phyloP scores from a whole-genome alignment of 53 echinoderm and acorn worm genomes.

The Glandiceps talaboti region DNA sequence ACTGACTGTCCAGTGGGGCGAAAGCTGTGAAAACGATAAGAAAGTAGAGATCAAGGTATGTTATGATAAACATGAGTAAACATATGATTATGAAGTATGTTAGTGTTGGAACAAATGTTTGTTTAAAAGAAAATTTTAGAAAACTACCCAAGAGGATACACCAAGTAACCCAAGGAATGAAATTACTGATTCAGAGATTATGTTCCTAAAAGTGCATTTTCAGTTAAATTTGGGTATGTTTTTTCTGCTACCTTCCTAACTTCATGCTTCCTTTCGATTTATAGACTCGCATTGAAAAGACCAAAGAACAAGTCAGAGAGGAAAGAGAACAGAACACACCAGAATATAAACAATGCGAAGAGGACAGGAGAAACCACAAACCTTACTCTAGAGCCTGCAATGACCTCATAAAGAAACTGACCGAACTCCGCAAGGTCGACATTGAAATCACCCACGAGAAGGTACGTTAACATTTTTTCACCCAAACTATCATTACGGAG shows the following conservation, averaged over 20 bases:
- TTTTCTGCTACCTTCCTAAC: no score
- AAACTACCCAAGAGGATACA: no score
- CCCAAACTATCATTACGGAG: no score
- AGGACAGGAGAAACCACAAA: constrained; percentile 15
- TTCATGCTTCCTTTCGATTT: neutral
- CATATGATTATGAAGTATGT: no score
- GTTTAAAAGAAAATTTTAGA: no score
- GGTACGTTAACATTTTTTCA: no score
- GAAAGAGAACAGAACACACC: constrained; percentile 6
- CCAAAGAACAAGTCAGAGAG: constrained; percentile 24
- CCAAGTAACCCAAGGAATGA: no score
- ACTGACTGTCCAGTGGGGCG: constrained; percentile 60
- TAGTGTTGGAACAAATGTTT: no score
- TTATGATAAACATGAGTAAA: no score
- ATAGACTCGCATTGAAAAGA: constrained; percentile 39
- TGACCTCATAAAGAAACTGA: constrained; percentile 11
- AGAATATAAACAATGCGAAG: constrained; percentile 23
- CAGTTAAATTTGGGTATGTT: no score
- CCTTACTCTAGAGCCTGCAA: constrained; percentile 42
- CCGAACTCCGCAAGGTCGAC: constrained; percentile 43
- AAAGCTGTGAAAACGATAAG: constrained; percentile 64
- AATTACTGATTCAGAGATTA: no score
- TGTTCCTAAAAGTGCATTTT: no score
- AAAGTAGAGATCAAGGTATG: constrained; percentile 58
- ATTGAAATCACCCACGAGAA: constrained; percentile 17